These are phyloP conservation scores for Alitta virens DNA, from an alignment of 2,888 invertebrate species.

Conservation along the genomic window DNA sequence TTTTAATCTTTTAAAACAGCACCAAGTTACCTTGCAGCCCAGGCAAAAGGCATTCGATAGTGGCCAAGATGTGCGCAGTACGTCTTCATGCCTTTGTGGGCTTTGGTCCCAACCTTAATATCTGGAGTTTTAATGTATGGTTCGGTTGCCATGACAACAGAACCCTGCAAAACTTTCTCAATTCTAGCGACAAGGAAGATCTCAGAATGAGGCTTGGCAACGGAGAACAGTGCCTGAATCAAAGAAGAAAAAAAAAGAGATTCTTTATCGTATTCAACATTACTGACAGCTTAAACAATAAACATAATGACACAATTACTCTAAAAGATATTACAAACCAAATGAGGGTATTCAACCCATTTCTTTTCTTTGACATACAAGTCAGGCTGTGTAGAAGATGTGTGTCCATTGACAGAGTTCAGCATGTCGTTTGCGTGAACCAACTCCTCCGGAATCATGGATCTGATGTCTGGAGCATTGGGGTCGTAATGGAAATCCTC, in stretches of 20 bases:
- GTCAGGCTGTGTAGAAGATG: slow-evolving; percentile 58
- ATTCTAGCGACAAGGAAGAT: slow-evolving; percentile 88
- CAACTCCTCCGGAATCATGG: slow-evolving; percentile 49
- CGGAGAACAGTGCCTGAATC: slow-evolving; percentile 78
- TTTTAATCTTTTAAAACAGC: too few relatives aligned
- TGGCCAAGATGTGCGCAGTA: slow-evolving; percentile 79
- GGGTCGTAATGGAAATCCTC: slow-evolving; percentile 77
- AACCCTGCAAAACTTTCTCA: slow-evolving; percentile 86
- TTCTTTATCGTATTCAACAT: too few relatives aligned
- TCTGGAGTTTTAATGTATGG: slow-evolving; percentile 69
- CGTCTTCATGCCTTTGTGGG: slow-evolving; percentile 75
- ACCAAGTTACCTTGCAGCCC: slow-evolving; percentile 69
- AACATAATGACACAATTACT: too few relatives aligned
- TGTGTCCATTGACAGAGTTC: slow-evolving; percentile 39
- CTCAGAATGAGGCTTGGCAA: slow-evolving; percentile 82
- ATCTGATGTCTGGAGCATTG: slow-evolving; percentile 43
- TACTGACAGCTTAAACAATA: too few relatives aligned
- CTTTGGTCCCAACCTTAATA: slow-evolving; percentile 61
- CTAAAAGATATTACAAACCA: slow-evolving; percentile 2
- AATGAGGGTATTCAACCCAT: slow-evolving; percentile 67
- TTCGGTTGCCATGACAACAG: slow-evolving; percentile 78
- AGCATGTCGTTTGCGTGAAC: slow-evolving; percentile 39
- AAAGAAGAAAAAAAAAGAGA: too few relatives aligned
- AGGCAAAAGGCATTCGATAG: slow-evolving; percentile 95
- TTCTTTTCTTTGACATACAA: slow-evolving; percentile 72